Evolutionary conservation across 2,797 vertebrate genomes (phyloP).

Genomic region (Propithecus perrieri): DNA sequence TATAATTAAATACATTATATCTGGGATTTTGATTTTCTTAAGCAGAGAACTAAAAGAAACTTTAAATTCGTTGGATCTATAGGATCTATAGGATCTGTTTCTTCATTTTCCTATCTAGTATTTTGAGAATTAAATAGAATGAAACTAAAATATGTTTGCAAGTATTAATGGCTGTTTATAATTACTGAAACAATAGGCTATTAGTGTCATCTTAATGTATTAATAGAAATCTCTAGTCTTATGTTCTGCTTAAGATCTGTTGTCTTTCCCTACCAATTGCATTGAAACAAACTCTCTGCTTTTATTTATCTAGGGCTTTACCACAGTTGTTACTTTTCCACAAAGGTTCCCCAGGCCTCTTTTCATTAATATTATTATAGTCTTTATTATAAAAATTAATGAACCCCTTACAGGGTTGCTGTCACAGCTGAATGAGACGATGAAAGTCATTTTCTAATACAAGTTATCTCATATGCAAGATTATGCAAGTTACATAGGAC

Average conservation of each 20-base stretch:
- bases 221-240: background rate
- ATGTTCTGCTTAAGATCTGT: background rate
- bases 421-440: background rate
- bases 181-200: background rate
- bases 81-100: background rate
- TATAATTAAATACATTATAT: background rate
- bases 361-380: background rate
- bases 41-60: background rate
- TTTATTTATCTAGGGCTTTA: background rate
- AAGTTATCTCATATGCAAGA: background rate
- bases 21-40: background rate
- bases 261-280: background rate
- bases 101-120: background rate
- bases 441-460: background rate
- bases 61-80: background rate
- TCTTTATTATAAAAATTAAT: background rate
- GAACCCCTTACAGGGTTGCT: background rate
- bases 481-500: background rate
- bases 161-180: background rate
- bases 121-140: slow-evolving; percentile 17
- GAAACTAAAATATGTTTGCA: background rate
- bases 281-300: background rate
- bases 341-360: background rate
- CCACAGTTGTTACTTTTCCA: background rate
- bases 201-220: background rate